phyloP scores from a whole-genome alignment of 2,113 vertebrate species.

The Coreoperca whiteheadi region DNA sequence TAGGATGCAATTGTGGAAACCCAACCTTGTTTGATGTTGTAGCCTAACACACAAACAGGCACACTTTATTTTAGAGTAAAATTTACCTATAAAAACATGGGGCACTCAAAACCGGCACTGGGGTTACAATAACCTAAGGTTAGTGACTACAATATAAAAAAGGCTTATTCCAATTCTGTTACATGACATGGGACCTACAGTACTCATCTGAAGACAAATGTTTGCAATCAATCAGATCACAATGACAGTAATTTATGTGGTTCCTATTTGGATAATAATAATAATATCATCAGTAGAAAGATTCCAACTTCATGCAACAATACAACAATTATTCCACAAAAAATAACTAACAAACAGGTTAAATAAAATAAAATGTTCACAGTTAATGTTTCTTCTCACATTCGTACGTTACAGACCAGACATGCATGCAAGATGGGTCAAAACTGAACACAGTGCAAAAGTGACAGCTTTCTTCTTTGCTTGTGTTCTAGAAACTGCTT shows the following conservation, averaged over 20 bases:
- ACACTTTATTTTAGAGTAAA: constrained; percentile 51
- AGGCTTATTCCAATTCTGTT: constrained; percentile 46
- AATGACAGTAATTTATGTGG: constrained; percentile 45
- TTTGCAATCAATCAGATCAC: constrained; percentile 45
- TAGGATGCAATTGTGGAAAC: constrained; percentile 32
- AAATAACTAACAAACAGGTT: constrained; percentile 36
- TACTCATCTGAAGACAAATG: constrained; percentile 40
- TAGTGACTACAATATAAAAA: constrained; percentile 62
- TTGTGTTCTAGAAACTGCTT: constrained; percentile 47
- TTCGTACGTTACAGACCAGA: constrained; percentile 69
- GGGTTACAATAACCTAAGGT: constrained; percentile 43
- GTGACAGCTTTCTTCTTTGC: constrained; percentile 40
- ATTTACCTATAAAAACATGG: constrained; percentile 59
- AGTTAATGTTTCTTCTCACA: constrained; percentile 68
- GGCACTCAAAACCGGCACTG: constrained; percentile 56
- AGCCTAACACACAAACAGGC: constrained; percentile 67
- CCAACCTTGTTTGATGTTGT: constrained; percentile 66
- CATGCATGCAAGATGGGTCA: constrained; percentile 70
- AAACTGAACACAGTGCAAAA: constrained; percentile 59
- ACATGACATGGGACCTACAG: constrained; percentile 38
- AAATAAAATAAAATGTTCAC: constrained; percentile 56
- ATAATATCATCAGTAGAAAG: constrained; percentile 61
- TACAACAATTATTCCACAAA: constrained; percentile 67
- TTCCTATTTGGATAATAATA: constrained; percentile 47
- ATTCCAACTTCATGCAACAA: constrained; percentile 74